Percentiles rank a stretch among this genome's conserved stretches.
phyloP scores from a whole-genome alignment of 2,113 vertebrate species.

The Pantherophis guttatus region DNA sequence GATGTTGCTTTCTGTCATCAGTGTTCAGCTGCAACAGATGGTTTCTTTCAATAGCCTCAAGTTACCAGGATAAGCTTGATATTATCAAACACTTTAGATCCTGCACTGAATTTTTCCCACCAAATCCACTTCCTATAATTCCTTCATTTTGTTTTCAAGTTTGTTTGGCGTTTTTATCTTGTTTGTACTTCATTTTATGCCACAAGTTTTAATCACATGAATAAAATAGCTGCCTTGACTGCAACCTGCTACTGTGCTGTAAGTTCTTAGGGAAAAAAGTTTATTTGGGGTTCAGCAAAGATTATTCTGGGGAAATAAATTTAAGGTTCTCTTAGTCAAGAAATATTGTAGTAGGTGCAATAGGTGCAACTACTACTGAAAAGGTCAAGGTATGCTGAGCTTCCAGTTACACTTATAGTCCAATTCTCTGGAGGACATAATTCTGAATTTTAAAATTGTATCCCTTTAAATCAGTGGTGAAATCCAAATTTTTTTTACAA shows the following conservation, averaged over 20 bases:
- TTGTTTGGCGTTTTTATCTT: conserved; percentile 37
- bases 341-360: background rate
- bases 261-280: background rate
- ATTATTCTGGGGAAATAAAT: background rate
- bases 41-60: background rate
- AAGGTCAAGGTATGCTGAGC: background rate
- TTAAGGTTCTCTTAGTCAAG: background rate
- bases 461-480: background rate
- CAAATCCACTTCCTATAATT: conserved; percentile 30
- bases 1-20: background rate
- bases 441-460: background rate
- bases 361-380: background rate
- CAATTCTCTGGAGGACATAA: background rate
- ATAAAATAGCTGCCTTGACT: conserved; percentile 63
- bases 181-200: conserved; percentile 49
- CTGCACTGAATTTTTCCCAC: conserved; percentile 22
- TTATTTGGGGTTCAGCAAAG: background rate
- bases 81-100: background rate
- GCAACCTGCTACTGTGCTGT: background rate
- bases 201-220: conserved; percentile 64
- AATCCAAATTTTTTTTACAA: too few relatives aligned
- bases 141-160: conserved; percentile 49
- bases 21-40: background rate
- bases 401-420: background rate
- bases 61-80: background rate